Base-by-base conservation (phyloP, 1,140 invertebrate species). In the Acromyrmex charruanus region DNA sequence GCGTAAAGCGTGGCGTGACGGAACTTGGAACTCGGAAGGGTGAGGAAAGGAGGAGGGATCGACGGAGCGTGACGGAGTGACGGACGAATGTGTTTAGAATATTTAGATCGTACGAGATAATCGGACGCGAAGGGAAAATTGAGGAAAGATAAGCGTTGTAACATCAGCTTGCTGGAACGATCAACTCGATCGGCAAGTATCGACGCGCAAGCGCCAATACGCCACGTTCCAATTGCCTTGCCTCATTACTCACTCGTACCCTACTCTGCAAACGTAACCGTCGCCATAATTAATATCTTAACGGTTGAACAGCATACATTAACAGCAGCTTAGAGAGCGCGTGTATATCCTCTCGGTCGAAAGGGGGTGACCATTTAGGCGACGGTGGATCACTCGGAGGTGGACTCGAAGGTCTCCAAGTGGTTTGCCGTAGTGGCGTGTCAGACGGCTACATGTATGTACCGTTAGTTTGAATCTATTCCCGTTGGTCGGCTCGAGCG, bases 401-500 rank as follows among this genome's bases (percentile, higher is more conserved):
- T n/a, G n/a, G 25, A 25, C 25, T 25, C 25, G 25, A 25, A 25
- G 25, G 25, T 25, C 31, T 87, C 68, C 66, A 9, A 51, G 49
- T 51, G 0, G 86, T 89, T 86, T 87, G 84, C 84, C 6, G 61
- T 18, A 14, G 88, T 66, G 16, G 16, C 28, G 25, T 31, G 31
- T 88, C 81, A 77, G 63, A 87, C 91, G 87, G 75, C 39, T 3
- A 1, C 82, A 91, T 92, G 91, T 93, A 93, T 92, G 91, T 93
- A 93, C 92, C 92, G 92, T 93, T 93, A 93, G 89, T 86, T 89
- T 72, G 87, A 92, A 90, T 92, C 88, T 88, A 88, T 92, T 92
- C 88, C 90, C 90, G 85, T 89, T 92, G 88, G 85, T 86, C 80
- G 80, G 85, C 65, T 77, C 68, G 49, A 35, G n/a, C 84, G 31